Evolutionary conservation across 2,797 vertebrate species (phyloP).

Genomic region (Trachurus trachurus): DNA sequence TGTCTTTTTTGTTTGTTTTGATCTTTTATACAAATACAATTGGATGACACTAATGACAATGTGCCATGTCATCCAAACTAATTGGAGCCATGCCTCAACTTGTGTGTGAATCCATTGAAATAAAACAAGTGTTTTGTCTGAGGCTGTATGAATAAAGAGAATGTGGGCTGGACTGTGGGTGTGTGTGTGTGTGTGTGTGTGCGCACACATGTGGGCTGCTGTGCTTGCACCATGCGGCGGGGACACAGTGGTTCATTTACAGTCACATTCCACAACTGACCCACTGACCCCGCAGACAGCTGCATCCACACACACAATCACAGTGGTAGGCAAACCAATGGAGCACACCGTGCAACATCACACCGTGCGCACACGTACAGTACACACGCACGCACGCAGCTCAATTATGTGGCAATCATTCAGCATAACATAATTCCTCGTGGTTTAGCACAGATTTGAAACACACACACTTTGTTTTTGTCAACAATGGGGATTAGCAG

Average conservation of each 20-base stretch:
- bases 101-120: slow-evolving; percentile 15
- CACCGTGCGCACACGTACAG: not conserved
- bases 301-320: slow-evolving; percentile 38
- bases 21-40: slow-evolving; percentile 46
- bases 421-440: slow-evolving; percentile 22
- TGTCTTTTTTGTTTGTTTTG: slow-evolving; percentile 17
- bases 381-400: slow-evolving; percentile 11
- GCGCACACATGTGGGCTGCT: slow-evolving; percentile 44
- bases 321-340: not conserved
- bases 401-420: slow-evolving; percentile 31
- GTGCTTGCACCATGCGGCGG: slow-evolving; percentile 55
- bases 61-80: slow-evolving; percentile 32
- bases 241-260: slow-evolving; percentile 78
- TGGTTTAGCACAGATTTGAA: slow-evolving; percentile 4
- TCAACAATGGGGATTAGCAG: slow-evolving; percentile 44
- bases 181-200: not conserved
- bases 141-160: slow-evolving; percentile 27
- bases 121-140: slow-evolving; percentile 8
- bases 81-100: slow-evolving; percentile 14
- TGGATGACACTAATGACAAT: slow-evolving; percentile 34
- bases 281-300: slow-evolving; percentile 75
- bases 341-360: slow-evolving; percentile 1
- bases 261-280: slow-evolving; percentile 73
- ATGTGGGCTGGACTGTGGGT: slow-evolving; percentile 11
- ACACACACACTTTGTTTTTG: slow-evolving; percentile 1